Conservation (phyloP, 2,888 invertebrate species). For the Torymus tubicola region DNA sequence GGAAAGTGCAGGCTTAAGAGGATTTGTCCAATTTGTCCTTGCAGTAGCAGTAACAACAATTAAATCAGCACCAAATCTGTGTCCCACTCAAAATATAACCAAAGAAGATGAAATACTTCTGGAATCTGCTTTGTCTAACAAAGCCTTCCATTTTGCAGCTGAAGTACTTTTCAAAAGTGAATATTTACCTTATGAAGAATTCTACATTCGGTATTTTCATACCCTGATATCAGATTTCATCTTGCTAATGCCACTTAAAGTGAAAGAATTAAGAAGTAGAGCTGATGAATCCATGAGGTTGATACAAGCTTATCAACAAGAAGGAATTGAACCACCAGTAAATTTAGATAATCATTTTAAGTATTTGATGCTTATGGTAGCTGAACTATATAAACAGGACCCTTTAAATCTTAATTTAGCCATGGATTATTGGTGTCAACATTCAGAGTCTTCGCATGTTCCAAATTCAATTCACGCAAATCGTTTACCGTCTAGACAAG, state of each 20-base stretch:
- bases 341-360: slow-evolving; percentile 89
- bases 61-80: slow-evolving; percentile 79
- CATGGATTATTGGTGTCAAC: slow-evolving; percentile 89
- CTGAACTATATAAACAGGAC: slow-evolving; percentile 87
- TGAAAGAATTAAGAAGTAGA: slow-evolving; percentile 87
- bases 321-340: slow-evolving; percentile 87
- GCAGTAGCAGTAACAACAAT: slow-evolving; percentile 83
- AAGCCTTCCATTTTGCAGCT: slow-evolving; percentile 88
- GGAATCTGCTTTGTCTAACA: slow-evolving; percentile 86
- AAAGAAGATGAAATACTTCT: slow-evolving; percentile 90
- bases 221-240: slow-evolving; percentile 93
- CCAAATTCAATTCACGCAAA: slow-evolving; percentile 70
- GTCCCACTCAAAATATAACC: slow-evolving; percentile 79
- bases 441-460: slow-evolving; percentile 74
- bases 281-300: slow-evolving; percentile 94
- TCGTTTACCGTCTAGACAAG: slow-evolving; percentile 81
- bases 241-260: slow-evolving; percentile 93
- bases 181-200: slow-evolving; percentile 85
- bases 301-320: slow-evolving; percentile 84
- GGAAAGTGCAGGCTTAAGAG: slow-evolving; percentile 79
- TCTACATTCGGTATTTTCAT: slow-evolving; percentile 90
- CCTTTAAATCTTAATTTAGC: slow-evolving; percentile 83
- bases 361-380: slow-evolving; percentile 87
- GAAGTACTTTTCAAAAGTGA: slow-evolving; percentile 85
- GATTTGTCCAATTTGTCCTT: slow-evolving; percentile 83